Evolutionary conservation across 2,113 vertebrate genomes (phyloP).

Genomic region (Myiozetetes cayanensis): DNA sequence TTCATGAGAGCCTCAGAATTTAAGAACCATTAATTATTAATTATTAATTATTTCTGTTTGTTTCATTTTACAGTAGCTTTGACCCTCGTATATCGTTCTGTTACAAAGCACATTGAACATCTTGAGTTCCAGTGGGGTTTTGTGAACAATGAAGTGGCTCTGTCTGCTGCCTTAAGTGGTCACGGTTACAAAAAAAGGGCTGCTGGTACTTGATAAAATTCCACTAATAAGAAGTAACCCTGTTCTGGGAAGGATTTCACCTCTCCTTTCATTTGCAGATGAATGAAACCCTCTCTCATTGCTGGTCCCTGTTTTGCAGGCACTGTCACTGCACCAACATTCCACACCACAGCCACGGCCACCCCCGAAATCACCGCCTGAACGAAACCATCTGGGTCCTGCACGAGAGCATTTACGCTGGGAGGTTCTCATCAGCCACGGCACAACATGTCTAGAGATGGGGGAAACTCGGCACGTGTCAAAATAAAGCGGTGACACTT

Average conservation of each 20-base stretch:
- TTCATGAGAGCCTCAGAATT: not conserved
- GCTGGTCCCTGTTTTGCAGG: not conserved
- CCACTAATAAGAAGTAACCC: not conserved
- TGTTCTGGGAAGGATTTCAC: not conserved
- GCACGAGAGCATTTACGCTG: rapidly evolving
- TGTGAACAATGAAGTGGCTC: not conserved
- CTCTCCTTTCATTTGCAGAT: not conserved
- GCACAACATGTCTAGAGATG: rapidly evolving
- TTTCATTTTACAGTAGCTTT: not conserved
- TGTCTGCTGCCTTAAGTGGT: not conserved
- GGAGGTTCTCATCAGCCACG: not conserved
- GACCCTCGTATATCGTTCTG: not conserved
- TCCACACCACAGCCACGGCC: not conserved
- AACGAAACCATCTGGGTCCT: not conserved
- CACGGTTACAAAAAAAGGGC: not conserved
- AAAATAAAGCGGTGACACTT: not conserved
- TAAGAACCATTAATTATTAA: not conserved
- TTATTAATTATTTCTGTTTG: not conserved
- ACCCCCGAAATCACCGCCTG: not conserved
- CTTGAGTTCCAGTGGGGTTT: not conserved
- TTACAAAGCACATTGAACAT: not conserved
- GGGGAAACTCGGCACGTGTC: not conserved
- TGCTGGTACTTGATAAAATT: not conserved
- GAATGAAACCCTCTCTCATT: not conserved
- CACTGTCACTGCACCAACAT: not conserved